These are phyloP conservation scores for Stictonetta naevosa DNA, from an alignment of 2,113 vertebrate genomes.

Conservation along the genomic window DNA sequence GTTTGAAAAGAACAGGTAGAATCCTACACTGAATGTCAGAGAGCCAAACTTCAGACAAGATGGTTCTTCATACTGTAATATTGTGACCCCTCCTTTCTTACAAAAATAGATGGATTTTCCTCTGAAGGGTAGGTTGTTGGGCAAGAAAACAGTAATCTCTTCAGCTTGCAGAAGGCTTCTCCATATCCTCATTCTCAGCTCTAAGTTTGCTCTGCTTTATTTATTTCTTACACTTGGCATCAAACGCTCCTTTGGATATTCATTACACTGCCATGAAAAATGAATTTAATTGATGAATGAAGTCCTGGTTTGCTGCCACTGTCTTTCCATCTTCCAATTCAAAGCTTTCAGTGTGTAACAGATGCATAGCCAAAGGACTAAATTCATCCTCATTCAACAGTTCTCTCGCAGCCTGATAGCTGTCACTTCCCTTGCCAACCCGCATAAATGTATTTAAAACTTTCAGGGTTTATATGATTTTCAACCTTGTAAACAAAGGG, in stretches of 20 bases:
- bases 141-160: neutral
- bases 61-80: fast-evolving
- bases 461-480: neutral
- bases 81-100: neutral
- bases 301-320: conserved; percentile 16
- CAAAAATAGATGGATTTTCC: neutral
- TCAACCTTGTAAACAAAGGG: neutral
- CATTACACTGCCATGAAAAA: conserved; percentile 17
- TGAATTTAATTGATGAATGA: conserved; percentile 44
- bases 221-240: conserved; percentile 22
- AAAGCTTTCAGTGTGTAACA: neutral
- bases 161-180: neutral
- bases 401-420: neutral
- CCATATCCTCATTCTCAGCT: neutral
- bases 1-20: neutral
- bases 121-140: neutral
- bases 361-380: neutral
- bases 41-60: neutral
- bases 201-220: neutral
- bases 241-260: neutral
- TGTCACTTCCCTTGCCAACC: neutral
- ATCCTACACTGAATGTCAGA: too few species aligned
- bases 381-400: neutral
- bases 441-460: neutral
- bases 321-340: neutral